Base-by-base conservation (phyloP, 1,140 invertebrate species). In the Drosophila murphyi region DNA sequence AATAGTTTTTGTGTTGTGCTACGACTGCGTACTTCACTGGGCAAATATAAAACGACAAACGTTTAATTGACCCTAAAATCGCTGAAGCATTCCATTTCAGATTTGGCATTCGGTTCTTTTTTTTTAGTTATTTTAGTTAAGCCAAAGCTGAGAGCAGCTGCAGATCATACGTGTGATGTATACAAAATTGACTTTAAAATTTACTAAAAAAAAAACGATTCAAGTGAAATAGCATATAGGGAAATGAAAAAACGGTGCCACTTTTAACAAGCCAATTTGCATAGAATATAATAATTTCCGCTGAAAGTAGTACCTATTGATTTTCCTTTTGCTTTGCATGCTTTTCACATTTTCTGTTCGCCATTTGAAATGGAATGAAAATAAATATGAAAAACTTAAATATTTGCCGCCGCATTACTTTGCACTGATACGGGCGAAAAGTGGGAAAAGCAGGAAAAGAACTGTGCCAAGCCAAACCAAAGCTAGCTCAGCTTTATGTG, bases 21-120 rank as follows among this genome's bases (percentile, higher is more conserved):
- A 29, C 39, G 37, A 51, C 56, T 61, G 69, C 67, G 52, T 74
- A 77, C 74, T 57, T 73, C 74, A 67, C 45, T 78, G 81, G 72
- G 34, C 79, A 87, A 79, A 79, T 61, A 77, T 77, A 89, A 89
- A 87, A 61, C 72, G 59, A 69, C 62, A 75, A 76, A 72, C 74
- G 52, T 89, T 89, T 90, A 90, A 88, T 89, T 89, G 85, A 82
- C 85, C 86, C 75, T 81, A 89, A 89, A 89, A 73, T 69, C 75
- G 52, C 63, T 89, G 74, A 81, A 60, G 80, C 85, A 69, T 89
- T 63, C 5, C 57, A 20, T 50, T 59, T 64, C 34, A 34, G 48
- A 39, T 72, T 71, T 78, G 67, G 39, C 43, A 32, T 29, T 54
- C 7, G 39, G 3, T 31, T 72, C 32, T 45, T 47, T 34, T 52